These are phyloP conservation scores for Centropus unirufus DNA, from an alignment of 2,113 vertebrate species.

Conservation along the genomic window DNA sequence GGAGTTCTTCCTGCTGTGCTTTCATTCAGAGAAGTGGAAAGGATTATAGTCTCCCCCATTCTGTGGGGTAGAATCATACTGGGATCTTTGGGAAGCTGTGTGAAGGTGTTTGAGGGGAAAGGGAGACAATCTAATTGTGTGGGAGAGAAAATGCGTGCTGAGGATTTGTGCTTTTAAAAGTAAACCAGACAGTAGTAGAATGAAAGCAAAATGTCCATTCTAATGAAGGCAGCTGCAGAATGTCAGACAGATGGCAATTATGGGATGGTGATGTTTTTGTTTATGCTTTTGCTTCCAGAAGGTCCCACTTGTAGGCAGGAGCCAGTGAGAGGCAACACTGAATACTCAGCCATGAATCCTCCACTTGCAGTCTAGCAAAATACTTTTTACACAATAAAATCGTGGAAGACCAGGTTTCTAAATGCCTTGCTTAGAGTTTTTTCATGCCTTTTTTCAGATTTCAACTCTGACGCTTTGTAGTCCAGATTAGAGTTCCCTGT, in stretches of 20 bases:
- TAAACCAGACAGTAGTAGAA: not conserved
- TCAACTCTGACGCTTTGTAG: not conserved
- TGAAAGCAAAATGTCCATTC: not conserved
- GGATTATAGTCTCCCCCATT: not conserved
- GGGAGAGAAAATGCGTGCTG: not conserved
- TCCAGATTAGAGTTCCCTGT: not conserved
- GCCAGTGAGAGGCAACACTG: not conserved
- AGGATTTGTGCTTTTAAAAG: not conserved
- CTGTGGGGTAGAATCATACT: not conserved
- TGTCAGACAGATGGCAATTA: not conserved
- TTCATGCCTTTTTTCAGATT: not conserved
- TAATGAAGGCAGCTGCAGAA: not conserved
- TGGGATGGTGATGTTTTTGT: not conserved
- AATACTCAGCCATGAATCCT: not conserved
- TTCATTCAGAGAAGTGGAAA: not conserved
- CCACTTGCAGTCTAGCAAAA: not conserved
- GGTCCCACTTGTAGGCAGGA: not conserved
- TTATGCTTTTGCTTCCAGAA: not conserved
- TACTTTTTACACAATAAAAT: not conserved
- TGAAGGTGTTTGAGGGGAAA: not conserved
- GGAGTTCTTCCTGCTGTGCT: conserved; percentile 6
- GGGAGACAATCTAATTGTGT: not conserved
- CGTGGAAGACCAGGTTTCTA: not conserved
- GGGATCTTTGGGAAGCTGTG: accelerated
- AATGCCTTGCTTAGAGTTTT: not conserved